Evolutionary conservation across 2,113 vertebrate species (phyloP), one percentile per base, ranked within the genome.

Genomic region (Caranx ignobilis): DNA sequence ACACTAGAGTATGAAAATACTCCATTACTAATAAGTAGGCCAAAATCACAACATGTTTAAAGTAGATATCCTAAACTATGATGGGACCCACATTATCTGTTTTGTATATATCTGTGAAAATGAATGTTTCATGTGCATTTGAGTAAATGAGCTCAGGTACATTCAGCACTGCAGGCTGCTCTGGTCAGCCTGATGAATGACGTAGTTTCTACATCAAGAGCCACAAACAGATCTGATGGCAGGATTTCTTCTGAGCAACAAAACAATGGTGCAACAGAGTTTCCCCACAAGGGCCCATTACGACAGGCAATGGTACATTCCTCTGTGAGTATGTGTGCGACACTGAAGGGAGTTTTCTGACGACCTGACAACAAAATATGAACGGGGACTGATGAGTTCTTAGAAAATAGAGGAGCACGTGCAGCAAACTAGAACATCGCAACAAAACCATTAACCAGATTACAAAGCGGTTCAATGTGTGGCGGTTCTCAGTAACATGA

Each of bases 251-350:
- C 41, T 54, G 37, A 9, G 56, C 60, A 48, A 63, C 47, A 65
- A n/a, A 62, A 66, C 45, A 39, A 32, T 79, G 71, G 65, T 0
- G 71, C 54, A 84, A 84, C 32, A 78, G 21, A 7, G 43, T 86
- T 80, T 78, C 61, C 1, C 61, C 66, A 75, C 0, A 10, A 8
- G 7, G 15, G 39, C 26, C 56, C 18, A 39, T 26, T 4, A 67
- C 9, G 45, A 18, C 26, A 34, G 39, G 18, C 65, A 56, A 43
- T 7, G 13, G 48, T 52, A 45, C 78, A 75, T 70, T 75, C 83
- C 55, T 76, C 1, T 37, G 2, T 21, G 16, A 60, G 43, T 34
- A 15, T 1, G 62, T 70, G 61, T 64, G 15, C 16, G 18, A 4
- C 37, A 66, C 4, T 3, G 11, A 16, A 5, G 4, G 16, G 5